phyloP scores from a whole-genome alignment of 2,888 invertebrate genomes.

The Rhingia campestris region DNA sequence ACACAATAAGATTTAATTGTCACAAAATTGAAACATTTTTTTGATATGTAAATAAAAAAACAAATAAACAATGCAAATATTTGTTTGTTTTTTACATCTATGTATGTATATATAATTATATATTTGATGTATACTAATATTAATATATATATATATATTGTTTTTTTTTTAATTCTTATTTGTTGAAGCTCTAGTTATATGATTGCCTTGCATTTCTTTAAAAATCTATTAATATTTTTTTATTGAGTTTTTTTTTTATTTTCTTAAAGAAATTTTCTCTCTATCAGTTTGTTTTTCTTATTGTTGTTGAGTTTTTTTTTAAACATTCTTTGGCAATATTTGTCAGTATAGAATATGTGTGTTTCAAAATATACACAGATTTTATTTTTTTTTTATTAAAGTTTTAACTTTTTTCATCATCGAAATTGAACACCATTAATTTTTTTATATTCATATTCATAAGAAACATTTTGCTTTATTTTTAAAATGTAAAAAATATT shows the following conservation, averaged over 20 bases:
- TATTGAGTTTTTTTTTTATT: conserved; percentile 70
- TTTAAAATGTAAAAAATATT: conserved; percentile 71
- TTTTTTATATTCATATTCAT: conserved; percentile 64
- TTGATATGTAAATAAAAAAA: conserved; percentile 64
- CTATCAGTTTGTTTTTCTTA: conserved; percentile 77
- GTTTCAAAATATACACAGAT: conserved; percentile 59
- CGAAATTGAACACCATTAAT: conserved; percentile 68
- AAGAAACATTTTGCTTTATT: conserved; percentile 63
- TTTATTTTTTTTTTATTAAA: conserved; percentile 31
- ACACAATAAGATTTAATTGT: conserved; percentile 69
- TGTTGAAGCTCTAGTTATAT: conserved; percentile 82
- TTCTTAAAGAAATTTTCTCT: conserved; percentile 75
- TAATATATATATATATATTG: conserved; percentile 81
- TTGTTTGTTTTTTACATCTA: conserved; percentile 74
- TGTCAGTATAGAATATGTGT: conserved; percentile 57
- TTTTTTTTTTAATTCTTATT: conserved; percentile 77
- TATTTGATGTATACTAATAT: conserved; percentile 83
- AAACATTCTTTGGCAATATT: conserved; percentile 64
- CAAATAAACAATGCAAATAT: conserved; percentile 71
- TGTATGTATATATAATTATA: conserved; percentile 71
- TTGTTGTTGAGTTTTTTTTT: conserved; percentile 75
- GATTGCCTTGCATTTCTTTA: conserved; percentile 83
- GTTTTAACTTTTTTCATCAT: conserved; percentile 52
- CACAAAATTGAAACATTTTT: conserved; percentile 46
- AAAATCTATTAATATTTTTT: conserved; percentile 76